Base-by-base conservation (phyloP, 2,113 vertebrate species). In the Pluvialis apricaria region DNA sequence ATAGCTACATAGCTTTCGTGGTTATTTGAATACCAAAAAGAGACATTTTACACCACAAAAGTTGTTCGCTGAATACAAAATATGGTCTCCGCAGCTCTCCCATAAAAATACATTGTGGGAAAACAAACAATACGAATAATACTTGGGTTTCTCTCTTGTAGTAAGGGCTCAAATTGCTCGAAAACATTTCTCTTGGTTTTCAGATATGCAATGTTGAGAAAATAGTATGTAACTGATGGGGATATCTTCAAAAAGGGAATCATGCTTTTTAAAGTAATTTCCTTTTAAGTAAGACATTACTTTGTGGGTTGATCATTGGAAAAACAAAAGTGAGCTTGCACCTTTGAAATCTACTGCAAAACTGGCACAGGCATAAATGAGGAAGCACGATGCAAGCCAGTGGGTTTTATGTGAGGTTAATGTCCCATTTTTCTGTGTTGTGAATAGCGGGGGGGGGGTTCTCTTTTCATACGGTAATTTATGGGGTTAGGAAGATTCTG, bases 391-490 rank as follows among this genome's bases (percentile, higher is more conserved):
- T 78, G 21, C 49, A 80, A 92, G 66, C 81, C 82, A 95, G 18
- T 55, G 82, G 75, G 89, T 94, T 96, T 96, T 94, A 92, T 88
- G n/a, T 86, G 82, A 94, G 91, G 91, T 96, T 96, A 93, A 95
- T 52, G 92, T 95, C 87, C 92, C 42, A 44, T 91, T 96, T 95
- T 92, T 80, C 75, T 64, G 26, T 65, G 45, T 70, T 88, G 73
- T 91, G 93, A 92, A 95, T 73, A 83, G 78, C 3, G 0, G 49
- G 6, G 29, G 15, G 15, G 20, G 36, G 51, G 5, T 34, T 77
- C 24, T 91, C 75, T 80, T 90, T 94, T 92, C 89, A 64, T 85
- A 66, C 5, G 32, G 45, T 75, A 80, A 78, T 94, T 91, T 70
- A 70, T 34, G 49, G 49, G 38, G 40, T 77, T 80, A 8, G 13